Conservation (phyloP, 2,888 invertebrate genomes). For the Polyommatus iphigenia region DNA sequence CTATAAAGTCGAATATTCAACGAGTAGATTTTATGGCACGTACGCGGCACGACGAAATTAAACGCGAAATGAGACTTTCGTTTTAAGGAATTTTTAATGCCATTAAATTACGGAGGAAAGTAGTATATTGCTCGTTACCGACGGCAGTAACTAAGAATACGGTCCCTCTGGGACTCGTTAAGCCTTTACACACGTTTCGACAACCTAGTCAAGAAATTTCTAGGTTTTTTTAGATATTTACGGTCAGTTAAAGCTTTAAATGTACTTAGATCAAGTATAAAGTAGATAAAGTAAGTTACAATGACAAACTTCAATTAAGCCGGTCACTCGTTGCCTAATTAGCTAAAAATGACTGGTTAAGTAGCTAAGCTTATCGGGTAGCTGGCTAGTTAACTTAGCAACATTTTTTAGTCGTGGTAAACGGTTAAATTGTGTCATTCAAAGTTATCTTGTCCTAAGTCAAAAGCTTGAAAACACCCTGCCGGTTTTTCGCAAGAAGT, state of each 20-base stretch:
- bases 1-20: background rate
- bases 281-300: too few relatives aligned
- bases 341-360: too few relatives aligned
- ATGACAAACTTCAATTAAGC: too few relatives aligned
- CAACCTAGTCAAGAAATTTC: background rate
- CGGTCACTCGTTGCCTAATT: too few relatives aligned
- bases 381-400: too few relatives aligned
- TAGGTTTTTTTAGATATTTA: background rate
- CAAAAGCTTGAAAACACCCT: too few relatives aligned
- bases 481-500: too few relatives aligned
- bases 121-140: background rate
- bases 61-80: background rate
- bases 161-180: background rate
- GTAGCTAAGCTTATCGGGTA: too few relatives aligned
- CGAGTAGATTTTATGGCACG: background rate
- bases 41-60: background rate
- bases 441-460: too few relatives aligned
- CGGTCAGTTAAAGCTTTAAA: background rate
- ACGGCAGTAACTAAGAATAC: background rate
- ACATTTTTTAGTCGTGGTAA: too few relatives aligned
- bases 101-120: conserved; percentile 10
- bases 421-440: too few relatives aligned
- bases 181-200: background rate
- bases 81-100: conserved; percentile 10
- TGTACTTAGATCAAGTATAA: too few relatives aligned